Evolutionary conservation across 2,797 vertebrate species (phyloP).

Genomic region (Acanthurus lineatus): DNA sequence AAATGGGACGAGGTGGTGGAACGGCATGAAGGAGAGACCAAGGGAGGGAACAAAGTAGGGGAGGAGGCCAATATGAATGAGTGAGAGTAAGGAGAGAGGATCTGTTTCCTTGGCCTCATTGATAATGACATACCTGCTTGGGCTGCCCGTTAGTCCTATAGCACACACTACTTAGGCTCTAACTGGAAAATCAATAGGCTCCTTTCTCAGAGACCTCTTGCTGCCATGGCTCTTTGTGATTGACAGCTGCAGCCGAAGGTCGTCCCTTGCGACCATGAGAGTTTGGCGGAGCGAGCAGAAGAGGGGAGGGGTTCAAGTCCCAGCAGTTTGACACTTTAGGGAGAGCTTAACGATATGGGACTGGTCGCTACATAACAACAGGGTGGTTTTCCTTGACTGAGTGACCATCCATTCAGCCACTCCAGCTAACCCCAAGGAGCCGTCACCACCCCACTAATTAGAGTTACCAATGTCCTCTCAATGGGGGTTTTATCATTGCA

Average conservation of each 20-base stretch:
- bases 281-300: constrained; percentile 72
- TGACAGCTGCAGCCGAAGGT: constrained; percentile 86
- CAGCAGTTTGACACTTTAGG: constrained; percentile 91
- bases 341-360: constrained; percentile 92
- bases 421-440: constrained; percentile 65
- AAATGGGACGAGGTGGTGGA: constrained; percentile 81
- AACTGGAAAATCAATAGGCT: constrained; percentile 99
- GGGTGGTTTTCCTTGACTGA: constrained; percentile 74
- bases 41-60: constrained; percentile 38
- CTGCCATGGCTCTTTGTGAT: constrained; percentile 94
- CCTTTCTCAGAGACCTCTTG: constrained; percentile 90
- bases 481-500: constrained; percentile 49
- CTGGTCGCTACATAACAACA: constrained; percentile 79
- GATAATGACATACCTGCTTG: constrained; percentile 99
- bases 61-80: constrained; percentile 89
- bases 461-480: constrained; percentile 71
- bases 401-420: constrained; percentile 66
- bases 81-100: constrained; percentile 82
- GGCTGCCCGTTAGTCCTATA: constrained; percentile 95
- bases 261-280: constrained; percentile 86
- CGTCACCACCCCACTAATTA: constrained; percentile 78
- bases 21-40: constrained; percentile 54
- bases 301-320: constrained; percentile 43
- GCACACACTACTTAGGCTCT: constrained; percentile 98
- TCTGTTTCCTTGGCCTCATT: constrained; percentile 93